Base-by-base conservation (phyloP, 2,797 vertebrate species). In the Brachyrhaphis roseni region DNA sequence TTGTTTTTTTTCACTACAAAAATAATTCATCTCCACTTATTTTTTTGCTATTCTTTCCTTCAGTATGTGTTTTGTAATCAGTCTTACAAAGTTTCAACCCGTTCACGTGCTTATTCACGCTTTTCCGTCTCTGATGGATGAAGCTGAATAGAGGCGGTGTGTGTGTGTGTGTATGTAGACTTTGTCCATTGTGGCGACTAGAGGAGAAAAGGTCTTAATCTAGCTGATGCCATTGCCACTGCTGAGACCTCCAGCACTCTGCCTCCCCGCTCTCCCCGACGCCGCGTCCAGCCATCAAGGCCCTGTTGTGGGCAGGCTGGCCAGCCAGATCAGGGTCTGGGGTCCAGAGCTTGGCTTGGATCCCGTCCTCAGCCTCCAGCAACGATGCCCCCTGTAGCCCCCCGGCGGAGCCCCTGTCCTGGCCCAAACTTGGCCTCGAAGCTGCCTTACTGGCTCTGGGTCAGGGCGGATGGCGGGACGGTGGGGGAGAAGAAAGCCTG, bases 141-240 rank as follows among this genome's bases (percentile, higher is more conserved):
- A 84, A 83, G 81, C 81, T 90, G 92, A 92, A 91, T 93, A 87
- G 88, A 90, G 76, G 41, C 72, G 2, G 86, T 85, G 77, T 88
- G 90, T 80, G 1, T 75, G 76, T 79, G 59, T 81, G 70, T 78
- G 18, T 23, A 23, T 79, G 75, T 81, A 86, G 85, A 90, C 89
- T 86, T 92, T 82, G 62, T 87, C 90, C 85, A 93, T 93, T 93
- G 93, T 93, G 85, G 76, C 39, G 80, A 91, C 92, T 94, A 84
- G 85, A 84, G 91, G 92, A 90, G 88, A 92, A 71, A 71, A 95
- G 93, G 95, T 95, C 95, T 96, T 95, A 95, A 96, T 95, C 93
- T 96, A 92, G 89, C 89, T 92, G 73, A 77, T 73, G 88, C 92
- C 94, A 93, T 93, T 94, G 92, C 90, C 43, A 84, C 92, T 89